Evolutionary conservation across 2,797 vertebrate species (phyloP).

Genomic region (Danio albolineatus): DNA sequence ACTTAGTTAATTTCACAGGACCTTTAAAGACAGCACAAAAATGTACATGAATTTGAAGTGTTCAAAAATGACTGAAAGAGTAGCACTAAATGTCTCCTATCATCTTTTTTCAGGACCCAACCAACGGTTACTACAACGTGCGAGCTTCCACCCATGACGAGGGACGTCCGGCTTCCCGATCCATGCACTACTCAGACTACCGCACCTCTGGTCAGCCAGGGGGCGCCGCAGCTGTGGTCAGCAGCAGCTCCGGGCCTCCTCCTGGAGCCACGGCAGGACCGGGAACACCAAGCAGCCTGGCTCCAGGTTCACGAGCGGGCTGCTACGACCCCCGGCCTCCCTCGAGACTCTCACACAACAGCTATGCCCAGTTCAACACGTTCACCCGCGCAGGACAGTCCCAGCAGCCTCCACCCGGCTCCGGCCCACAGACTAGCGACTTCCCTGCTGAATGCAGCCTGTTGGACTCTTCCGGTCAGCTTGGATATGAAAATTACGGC

Average conservation of each 20-base stretch:
- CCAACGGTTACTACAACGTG: slow-evolving; percentile 96
- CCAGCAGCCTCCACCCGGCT: slow-evolving; percentile 76
- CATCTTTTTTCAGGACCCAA: slow-evolving; percentile 84
- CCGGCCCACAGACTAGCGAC: slow-evolving; percentile 71
- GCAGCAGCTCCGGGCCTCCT: slow-evolving; percentile 73
- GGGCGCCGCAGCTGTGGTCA: slow-evolving; percentile 73
- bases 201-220: slow-evolving; percentile 80
- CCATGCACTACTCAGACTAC: slow-evolving; percentile 91
- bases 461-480: slow-evolving; percentile 85
- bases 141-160: slow-evolving; percentile 91
- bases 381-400: slow-evolving; percentile 82
- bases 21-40: no score
- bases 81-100: not conserved
- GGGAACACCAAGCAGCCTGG: slow-evolving; percentile 80
- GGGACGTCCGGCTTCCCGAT: slow-evolving; percentile 86
- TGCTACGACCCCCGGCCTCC: slow-evolving; percentile 90
- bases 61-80: no score
- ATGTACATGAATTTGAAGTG: no score
- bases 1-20: no score
- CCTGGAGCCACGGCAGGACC: slow-evolving; percentile 78
- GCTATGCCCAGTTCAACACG: slow-evolving; percentile 94
- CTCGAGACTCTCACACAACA: slow-evolving; percentile 93
- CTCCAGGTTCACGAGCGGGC: slow-evolving; percentile 83
- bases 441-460: slow-evolving; percentile 81
- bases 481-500: slow-evolving; percentile 92